phyloP scores from a whole-genome alignment of 2,797 vertebrate species.

The Coranthus polyacanthus region DNA sequence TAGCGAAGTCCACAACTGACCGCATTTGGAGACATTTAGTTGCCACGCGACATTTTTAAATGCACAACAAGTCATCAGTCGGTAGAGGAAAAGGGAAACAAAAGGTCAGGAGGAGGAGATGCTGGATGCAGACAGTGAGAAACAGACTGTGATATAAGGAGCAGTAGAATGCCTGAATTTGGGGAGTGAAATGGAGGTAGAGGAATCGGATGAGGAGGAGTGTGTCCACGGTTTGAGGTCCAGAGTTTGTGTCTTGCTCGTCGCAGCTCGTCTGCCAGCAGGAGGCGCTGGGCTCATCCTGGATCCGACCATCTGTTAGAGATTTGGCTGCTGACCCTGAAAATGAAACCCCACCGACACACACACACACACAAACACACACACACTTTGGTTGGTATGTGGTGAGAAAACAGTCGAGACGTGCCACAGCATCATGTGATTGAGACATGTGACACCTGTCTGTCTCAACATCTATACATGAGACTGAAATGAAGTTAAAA shows the following conservation, averaged over 20 bases:
- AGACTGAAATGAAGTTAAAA: too few species aligned
- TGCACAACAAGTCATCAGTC: too few species aligned
- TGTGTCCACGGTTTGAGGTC: too few species aligned
- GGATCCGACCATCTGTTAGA: slow-evolving; percentile 67
- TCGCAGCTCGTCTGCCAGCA: slow-evolving; percentile 58
- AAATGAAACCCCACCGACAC: slow-evolving; percentile 27
- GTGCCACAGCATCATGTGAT: slow-evolving; percentile 7
- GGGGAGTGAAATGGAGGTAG: too few species aligned
- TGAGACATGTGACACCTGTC: slow-evolving; percentile 36
- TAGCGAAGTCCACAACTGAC: too few species aligned
- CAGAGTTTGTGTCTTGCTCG: slow-evolving; percentile 22
- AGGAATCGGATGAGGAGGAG: background rate
- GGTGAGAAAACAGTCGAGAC: slow-evolving; percentile 11
- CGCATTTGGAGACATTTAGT: too few species aligned
- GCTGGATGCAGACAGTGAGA: too few species aligned
- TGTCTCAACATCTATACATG: too few species aligned
- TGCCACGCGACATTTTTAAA: too few species aligned
- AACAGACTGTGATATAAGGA: too few species aligned
- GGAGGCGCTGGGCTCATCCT: slow-evolving; percentile 61
- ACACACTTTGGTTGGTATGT: slow-evolving; percentile 26
- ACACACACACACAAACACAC: slow-evolving; percentile 5
- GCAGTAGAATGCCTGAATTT: too few species aligned
- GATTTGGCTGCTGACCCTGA: slow-evolving; percentile 67
- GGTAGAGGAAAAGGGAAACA: too few species aligned
- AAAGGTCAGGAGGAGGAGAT: slow-evolving; percentile 2